Percentiles rank a stretch among this genome's conserved stretches.
These are phyloP conservation scores for Tholera decimalis DNA, from an alignment of 2,888 invertebrate genomes.

Conservation along the genomic window DNA sequence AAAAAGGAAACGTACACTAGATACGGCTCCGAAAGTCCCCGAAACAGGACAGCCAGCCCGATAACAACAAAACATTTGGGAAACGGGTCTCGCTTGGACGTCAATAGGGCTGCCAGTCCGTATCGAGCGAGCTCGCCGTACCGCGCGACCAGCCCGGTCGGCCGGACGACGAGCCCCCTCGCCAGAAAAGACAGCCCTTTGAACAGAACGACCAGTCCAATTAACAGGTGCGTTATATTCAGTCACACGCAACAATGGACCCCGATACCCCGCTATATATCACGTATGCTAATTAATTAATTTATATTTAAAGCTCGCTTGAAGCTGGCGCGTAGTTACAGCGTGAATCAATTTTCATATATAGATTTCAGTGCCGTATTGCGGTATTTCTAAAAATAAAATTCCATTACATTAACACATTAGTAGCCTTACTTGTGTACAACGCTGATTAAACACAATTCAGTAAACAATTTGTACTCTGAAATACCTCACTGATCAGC, in stretches of 20 bases:
- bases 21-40: conserved; percentile 87
- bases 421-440: conserved; percentile 11
- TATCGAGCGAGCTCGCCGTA: conserved; percentile 83
- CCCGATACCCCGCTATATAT: conserved; percentile 23
- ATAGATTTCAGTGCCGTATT: conserved; percentile 65
- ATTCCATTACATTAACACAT: conserved; percentile 56
- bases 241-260: conserved; percentile 33
- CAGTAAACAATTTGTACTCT: conserved; percentile 6
- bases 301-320: conserved; percentile 63
- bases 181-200: conserved; percentile 88
- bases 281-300: conserved; percentile 58
- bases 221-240: conserved; percentile 82
- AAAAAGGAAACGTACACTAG: conserved; percentile 82
- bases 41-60: conserved; percentile 87
- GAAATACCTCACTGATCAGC: conserved; percentile 19
- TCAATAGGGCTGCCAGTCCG: conserved; percentile 87
- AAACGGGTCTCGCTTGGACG: conserved; percentile 86
- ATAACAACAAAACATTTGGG: conserved; percentile 91
- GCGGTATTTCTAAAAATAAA: conserved; percentile 66
- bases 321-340: conserved; percentile 62
- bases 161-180: conserved; percentile 90
- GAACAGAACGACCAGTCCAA: conserved; percentile 91
- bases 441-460: conserved; percentile 15
- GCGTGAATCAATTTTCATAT: conserved; percentile 76
- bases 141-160: conserved; percentile 87